Evolutionary conservation across 2,888 invertebrate species (phyloP).

Genomic region (Aspidiotus rigidus): DNA sequence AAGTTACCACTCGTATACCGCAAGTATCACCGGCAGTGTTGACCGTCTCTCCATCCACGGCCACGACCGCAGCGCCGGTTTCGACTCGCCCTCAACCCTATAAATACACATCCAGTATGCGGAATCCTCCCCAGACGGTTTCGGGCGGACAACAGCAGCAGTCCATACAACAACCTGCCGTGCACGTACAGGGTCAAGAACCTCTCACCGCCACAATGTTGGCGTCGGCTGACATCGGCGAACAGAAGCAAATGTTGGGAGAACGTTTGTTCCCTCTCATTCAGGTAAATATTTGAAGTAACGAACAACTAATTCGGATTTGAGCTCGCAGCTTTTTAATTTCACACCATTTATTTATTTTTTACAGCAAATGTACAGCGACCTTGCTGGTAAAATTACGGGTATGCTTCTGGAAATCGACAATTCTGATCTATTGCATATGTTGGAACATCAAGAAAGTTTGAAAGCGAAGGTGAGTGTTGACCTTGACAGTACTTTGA

Average conservation of each 20-base stretch:
- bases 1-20: not conserved
- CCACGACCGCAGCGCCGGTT: conserved; percentile 56
- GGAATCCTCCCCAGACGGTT: conserved; percentile 62
- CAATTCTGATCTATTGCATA: conserved; percentile 93
- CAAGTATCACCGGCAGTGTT: conserved; percentile 3
- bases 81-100: conserved; percentile 51
- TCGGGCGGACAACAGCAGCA: conserved; percentile 45
- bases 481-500: not conserved
- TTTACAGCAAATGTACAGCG: conserved; percentile 76
- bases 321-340: too few species aligned
- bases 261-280: conserved; percentile 96
- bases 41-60: conserved; percentile 46
- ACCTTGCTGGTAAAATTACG: conserved; percentile 93
- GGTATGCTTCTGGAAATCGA: conserved; percentile 99
- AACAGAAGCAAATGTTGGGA: conserved; percentile 99
- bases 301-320: too few species aligned
- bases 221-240: conserved; percentile 88
- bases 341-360: not conserved
- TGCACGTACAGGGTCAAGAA: conserved; percentile 88
- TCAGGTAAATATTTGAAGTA: conserved; percentile 41
- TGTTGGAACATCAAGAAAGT: conserved; percentile 93
- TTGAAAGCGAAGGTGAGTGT: conserved; percentile 71
- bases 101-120: conserved; percentile 85
- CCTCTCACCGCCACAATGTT: conserved; percentile 92
- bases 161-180: conserved; percentile 47